A percentile compares a stretch with the other conserved stretches of the same genome.
phyloP scores from a whole-genome alignment of 2,797 vertebrate genomes.

The Falco peregrinus region DNA sequence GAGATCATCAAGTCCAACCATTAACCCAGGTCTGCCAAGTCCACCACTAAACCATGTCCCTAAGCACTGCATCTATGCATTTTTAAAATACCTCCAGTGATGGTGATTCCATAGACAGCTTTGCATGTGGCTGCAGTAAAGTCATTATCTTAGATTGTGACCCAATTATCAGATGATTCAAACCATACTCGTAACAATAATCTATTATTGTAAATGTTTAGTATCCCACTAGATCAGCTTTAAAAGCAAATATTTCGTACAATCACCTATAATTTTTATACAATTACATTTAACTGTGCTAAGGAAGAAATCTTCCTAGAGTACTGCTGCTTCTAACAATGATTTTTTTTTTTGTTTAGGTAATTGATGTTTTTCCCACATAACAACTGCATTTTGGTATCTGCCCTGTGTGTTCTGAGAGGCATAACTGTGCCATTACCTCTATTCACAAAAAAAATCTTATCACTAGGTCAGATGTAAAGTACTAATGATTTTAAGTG shows the following conservation, averaged over 20 bases:
- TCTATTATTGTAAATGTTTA: not conserved
- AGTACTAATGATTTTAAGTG: not conserved
- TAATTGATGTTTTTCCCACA: not conserved
- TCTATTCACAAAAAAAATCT: not conserved
- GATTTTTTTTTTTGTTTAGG: not conserved
- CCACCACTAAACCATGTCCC: too few relatives aligned
- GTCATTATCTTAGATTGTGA: not conserved
- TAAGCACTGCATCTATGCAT: too few relatives aligned
- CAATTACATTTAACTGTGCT: not conserved
- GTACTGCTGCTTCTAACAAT: not conserved
- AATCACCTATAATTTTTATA: not conserved
- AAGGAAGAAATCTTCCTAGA: not conserved
- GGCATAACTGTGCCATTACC: not conserved
- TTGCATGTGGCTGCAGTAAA: not conserved
- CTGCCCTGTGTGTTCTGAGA: not conserved
- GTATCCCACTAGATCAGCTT: not conserved
- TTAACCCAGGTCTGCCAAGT: too few relatives aligned
- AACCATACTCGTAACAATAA: rapidly evolving
- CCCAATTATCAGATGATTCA: not conserved
- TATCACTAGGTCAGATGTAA: not conserved
- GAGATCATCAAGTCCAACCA: too few relatives aligned
- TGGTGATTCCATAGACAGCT: not conserved
- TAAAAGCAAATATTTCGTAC: not conserved
- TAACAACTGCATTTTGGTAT: not conserved
- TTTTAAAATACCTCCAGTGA: too few relatives aligned